phyloP scores from a whole-genome alignment of 2,888 invertebrate genomes.

The Eumacrocentrus americanus region DNA sequence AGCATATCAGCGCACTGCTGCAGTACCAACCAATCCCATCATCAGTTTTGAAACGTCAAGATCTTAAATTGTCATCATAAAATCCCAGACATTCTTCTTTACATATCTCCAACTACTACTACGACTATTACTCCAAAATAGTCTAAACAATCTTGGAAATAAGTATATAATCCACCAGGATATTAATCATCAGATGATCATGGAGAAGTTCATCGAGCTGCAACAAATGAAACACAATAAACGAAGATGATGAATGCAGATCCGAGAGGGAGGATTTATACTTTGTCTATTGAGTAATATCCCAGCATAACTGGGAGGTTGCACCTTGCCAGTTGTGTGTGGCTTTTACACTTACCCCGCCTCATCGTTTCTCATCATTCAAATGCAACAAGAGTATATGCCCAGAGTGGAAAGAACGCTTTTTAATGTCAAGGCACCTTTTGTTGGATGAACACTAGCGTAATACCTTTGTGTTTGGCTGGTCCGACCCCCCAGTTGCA shows the following conservation, averaged over 20 bases:
- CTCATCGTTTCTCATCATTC: slow-evolving; percentile 30
- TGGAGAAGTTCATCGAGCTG: too few relatives aligned
- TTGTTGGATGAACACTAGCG: slow-evolving; percentile 14
- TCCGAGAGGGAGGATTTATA: neutral
- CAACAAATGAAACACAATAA: neutral
- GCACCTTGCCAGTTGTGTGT: slow-evolving; percentile 36
- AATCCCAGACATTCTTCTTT: neutral
- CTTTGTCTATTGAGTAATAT: slow-evolving; percentile 41
- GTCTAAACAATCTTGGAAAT: too few relatives aligned
- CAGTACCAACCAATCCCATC: too few relatives aligned
- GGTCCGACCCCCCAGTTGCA: neutral
- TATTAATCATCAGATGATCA: too few relatives aligned
- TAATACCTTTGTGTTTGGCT: slow-evolving; percentile 8
- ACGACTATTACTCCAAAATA: neutral
- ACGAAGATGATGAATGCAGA: slow-evolving; percentile 11
- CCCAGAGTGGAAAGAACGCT: slow-evolving; percentile 23
- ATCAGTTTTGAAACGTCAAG: neutral
- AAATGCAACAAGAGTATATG: slow-evolving; percentile 32
- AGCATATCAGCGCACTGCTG: neutral
- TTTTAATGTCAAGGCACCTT: slow-evolving; percentile 45
- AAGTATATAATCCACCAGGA: too few relatives aligned
- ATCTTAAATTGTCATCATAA: neutral
- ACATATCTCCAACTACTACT: neutral
- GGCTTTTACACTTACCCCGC: slow-evolving; percentile 36
- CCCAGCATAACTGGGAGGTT: slow-evolving; percentile 46